Evolutionary conservation across 2,113 vertebrate species (phyloP).

Genomic region (Pomatorhinus ruficollis): DNA sequence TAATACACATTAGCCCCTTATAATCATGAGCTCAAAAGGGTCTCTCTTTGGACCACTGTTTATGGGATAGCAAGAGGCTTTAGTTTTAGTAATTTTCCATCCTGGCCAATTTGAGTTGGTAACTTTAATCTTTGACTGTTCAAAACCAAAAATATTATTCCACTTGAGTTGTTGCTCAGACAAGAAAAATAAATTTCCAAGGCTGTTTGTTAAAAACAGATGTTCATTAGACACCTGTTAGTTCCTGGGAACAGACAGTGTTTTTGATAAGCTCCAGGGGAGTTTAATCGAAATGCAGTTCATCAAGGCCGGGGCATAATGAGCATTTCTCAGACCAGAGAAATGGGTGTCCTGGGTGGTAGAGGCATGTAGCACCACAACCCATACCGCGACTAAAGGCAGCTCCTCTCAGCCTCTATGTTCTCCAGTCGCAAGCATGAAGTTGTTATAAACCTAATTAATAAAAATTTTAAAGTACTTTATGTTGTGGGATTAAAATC

Average conservation of each 20-base stretch:
- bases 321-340: background rate
- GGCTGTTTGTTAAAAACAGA: background rate
- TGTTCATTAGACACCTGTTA: background rate
- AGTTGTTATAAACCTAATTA: background rate
- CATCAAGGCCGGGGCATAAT: accelerated
- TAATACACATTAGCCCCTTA: background rate
- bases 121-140: background rate
- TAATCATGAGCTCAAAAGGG: background rate
- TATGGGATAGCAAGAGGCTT: background rate
- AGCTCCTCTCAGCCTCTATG: background rate
- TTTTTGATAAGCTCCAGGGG: background rate
- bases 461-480: background rate
- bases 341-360: background rate
- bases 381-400: accelerated
- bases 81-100: background rate
- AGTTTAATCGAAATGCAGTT: background rate
- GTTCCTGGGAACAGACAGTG: background rate
- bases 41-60: background rate
- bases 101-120: background rate
- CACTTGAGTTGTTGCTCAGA: background rate
- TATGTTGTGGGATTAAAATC: background rate
- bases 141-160: background rate
- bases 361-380: background rate
- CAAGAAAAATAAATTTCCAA: background rate
- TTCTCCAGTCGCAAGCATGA: background rate